phyloP scores from a whole-genome alignment of 2,113 vertebrate genomes.

The Tragelaphus buxtoni region DNA sequence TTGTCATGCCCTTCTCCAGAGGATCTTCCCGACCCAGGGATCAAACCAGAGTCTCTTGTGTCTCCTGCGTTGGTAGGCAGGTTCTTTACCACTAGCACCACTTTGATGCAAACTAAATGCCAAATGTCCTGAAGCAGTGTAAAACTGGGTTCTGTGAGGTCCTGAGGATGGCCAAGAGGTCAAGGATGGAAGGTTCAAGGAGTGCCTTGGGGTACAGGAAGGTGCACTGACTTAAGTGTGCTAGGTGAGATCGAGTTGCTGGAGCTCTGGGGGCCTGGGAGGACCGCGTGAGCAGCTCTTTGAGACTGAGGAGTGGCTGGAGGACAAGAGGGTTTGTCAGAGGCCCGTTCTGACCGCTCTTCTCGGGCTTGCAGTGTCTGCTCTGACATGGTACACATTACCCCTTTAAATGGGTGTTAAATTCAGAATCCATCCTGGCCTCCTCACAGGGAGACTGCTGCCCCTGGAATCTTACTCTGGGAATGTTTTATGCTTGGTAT shows the following conservation, averaged over 20 bases:
- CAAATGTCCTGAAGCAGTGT: neutral
- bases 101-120: neutral
- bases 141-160: neutral
- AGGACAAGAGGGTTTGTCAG: neutral
- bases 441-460: neutral
- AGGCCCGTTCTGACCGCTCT: neutral
- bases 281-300: rapidly evolving
- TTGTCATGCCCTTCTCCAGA: neutral
- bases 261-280: neutral
- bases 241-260: rapidly evolving
- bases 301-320: neutral
- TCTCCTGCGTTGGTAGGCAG: neutral
- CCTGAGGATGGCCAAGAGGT: neutral
- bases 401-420: rapidly evolving
- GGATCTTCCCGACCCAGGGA: neutral
- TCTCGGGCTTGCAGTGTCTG: neutral
- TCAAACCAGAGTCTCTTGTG: neutral
- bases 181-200: neutral
- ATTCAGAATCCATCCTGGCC: neutral
- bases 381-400: too few relatives aligned
- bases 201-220: too few relatives aligned
- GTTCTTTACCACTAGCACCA: neutral
- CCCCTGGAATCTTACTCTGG: neutral
- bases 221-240: neutral
- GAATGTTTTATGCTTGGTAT: neutral